Evolutionary conservation across 2,113 vertebrate genomes (phyloP).

Genomic region (Rhynchomys soricoides): DNA sequence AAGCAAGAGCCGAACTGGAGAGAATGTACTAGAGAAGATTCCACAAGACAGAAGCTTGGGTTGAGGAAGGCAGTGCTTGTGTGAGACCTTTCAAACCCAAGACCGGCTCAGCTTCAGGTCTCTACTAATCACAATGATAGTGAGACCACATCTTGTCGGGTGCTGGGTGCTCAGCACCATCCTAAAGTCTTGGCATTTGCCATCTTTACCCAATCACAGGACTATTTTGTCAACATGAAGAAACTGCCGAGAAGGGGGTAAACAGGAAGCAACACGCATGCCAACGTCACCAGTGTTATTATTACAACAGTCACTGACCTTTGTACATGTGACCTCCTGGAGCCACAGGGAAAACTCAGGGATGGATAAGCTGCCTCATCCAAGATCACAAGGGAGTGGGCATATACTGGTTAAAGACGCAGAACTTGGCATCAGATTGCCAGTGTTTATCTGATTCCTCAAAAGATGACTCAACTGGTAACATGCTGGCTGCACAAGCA

Average conservation of each 20-base stretch:
- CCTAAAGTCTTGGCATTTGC: accelerated
- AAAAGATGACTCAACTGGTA: background rate
- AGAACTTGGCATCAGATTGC: too few relatives aligned
- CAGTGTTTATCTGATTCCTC: background rate
- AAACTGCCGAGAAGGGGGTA: background rate
- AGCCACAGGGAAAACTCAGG: background rate
- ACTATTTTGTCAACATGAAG: background rate
- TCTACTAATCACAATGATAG: background rate
- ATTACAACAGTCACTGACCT: background rate
- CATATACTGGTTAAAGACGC: background rate
- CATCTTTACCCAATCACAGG: background rate
- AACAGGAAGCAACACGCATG: background rate
- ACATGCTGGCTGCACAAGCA: background rate
- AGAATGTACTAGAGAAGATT: slow-evolving; percentile 4
- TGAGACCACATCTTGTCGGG: background rate
- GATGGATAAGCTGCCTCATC: background rate
- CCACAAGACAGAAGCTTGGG: background rate
- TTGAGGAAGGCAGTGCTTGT: background rate
- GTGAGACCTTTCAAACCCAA: background rate
- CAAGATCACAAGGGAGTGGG: background rate
- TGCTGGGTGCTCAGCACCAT: accelerated
- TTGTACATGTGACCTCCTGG: background rate
- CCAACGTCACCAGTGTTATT: background rate
- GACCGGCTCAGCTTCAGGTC: background rate
- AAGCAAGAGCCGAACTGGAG: slow-evolving; percentile 3